These are phyloP conservation scores for Pachycephala philippinensis DNA, from an alignment of 2,113 vertebrate species.

Conservation along the genomic window DNA sequence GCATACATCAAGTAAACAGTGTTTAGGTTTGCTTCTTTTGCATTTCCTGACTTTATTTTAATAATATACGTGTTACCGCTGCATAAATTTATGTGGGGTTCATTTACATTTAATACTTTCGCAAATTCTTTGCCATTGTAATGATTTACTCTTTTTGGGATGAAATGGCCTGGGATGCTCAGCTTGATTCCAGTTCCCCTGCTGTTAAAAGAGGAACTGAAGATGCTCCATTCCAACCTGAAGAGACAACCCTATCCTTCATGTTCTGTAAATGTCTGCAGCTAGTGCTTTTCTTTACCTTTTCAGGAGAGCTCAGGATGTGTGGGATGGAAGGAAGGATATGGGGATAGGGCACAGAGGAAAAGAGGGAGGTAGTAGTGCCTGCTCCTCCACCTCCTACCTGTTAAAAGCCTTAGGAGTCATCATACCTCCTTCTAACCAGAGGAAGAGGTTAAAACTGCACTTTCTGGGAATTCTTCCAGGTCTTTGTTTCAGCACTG, in stretches of 20 bases:
- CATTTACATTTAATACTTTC: neutral
- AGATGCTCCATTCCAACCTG: neutral
- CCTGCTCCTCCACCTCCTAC: neutral
- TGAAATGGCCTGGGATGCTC: neutral
- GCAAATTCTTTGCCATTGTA: neutral
- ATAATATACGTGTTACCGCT: neutral
- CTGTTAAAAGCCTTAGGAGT: neutral
- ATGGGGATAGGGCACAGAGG: rapidly evolving
- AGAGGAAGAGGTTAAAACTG: neutral
- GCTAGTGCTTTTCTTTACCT: neutral
- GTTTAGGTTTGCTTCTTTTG: neutral
- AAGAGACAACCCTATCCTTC: neutral
- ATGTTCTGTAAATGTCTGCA: neutral
- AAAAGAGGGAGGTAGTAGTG: neutral
- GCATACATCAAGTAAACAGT: neutral
- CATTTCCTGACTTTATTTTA: neutral
- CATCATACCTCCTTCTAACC: neutral
- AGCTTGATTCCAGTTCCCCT: neutral
- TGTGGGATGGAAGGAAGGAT: neutral
- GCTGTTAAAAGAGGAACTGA: neutral
- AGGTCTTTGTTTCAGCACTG: neutral
- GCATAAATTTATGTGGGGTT: neutral
- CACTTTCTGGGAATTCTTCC: neutral
- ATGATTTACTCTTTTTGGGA: neutral
- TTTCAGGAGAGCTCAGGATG: neutral